These are phyloP conservation scores for Philereme transversata DNA, from an alignment of 2,888 invertebrate genomes.

Conservation along the genomic window DNA sequence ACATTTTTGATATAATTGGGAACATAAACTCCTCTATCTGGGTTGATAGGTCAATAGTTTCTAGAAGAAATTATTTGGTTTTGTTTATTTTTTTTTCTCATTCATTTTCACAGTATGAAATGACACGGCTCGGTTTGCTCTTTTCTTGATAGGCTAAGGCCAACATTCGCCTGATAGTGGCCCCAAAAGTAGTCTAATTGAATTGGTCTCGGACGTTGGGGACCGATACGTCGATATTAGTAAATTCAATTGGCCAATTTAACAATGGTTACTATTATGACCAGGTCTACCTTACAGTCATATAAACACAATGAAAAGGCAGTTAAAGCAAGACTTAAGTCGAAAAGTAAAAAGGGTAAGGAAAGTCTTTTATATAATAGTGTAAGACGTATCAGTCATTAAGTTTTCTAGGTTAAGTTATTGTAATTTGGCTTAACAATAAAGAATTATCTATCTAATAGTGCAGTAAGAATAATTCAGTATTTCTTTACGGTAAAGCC, in stretches of 20 bases:
- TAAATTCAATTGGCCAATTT: slow-evolving; percentile 38
- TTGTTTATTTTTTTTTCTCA: background rate
- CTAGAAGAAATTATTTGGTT: no score
- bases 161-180: slow-evolving; percentile 24
- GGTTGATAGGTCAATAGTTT: no score
- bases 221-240: slow-evolving; percentile 27
- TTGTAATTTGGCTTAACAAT: no score
- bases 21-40: no score
- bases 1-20: no score
- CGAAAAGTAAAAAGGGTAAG: no score
- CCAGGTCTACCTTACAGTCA: slow-evolving; percentile 1
- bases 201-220: slow-evolving; percentile 39
- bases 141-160: slow-evolving; percentile 2
- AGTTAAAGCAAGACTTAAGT: background rate
- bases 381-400: background rate
- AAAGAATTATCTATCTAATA: no score
- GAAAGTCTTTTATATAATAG: no score
- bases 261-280: slow-evolving; percentile 35
- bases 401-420: background rate
- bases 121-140: background rate
- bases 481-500: no score
- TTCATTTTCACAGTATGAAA: background rate
- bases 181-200: slow-evolving; percentile 38
- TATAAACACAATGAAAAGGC: slow-evolving; percentile 6
- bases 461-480: no score